Base-by-base conservation (phyloP, 2,888 invertebrate species). In the Synanthedon tipuliformis region DNA sequence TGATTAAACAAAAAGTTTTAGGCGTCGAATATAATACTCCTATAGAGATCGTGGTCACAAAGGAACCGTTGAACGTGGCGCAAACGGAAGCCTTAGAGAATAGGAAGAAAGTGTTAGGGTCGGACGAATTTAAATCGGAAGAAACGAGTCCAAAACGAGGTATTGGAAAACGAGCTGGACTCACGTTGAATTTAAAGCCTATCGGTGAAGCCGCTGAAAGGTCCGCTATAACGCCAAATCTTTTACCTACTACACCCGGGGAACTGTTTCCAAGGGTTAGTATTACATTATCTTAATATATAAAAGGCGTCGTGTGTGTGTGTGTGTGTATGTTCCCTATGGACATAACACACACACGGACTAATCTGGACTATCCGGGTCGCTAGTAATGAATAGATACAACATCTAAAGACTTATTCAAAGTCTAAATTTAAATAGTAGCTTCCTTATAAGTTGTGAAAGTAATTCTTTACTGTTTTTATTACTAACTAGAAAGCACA, bases 1-100 rank as follows among this genome's bases (percentile, higher is more conserved):
- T 81, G 51, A 92, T 92, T 62, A 91, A 89, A 69, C 65, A 89
- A 16, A 91, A 88, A 71, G 84, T 92, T 1, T 68, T 92, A 54
- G 86, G 89, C 3, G 88, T 90, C 0, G 92, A 92, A 67, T 92
- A 89, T 58, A 89, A 89, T 52, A 69, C 89, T 3, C 81, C 85
- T 4, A 48, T 65, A 0, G 69, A 71, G 57, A 54, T 55, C 12
- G 10, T 58, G 12, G 50, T 54, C 18, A 69, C 64, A 53, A 77
- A 69, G 16, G 76, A 77, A 51, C 77, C 78, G 1, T 68, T 69
- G 0, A 87, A 82, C 59, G 57, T 71, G 1, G 83, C 84, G 1
- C 81, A 81, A 53, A 81, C 80, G 59, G 80, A 85, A 59, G 88
- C 86, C 3, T 50, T 76, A 23, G 68, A 69, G 1, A 84, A 83